phyloP scores from a whole-genome alignment of 2,797 vertebrate genomes.

The Xerus rutilus region DNA sequence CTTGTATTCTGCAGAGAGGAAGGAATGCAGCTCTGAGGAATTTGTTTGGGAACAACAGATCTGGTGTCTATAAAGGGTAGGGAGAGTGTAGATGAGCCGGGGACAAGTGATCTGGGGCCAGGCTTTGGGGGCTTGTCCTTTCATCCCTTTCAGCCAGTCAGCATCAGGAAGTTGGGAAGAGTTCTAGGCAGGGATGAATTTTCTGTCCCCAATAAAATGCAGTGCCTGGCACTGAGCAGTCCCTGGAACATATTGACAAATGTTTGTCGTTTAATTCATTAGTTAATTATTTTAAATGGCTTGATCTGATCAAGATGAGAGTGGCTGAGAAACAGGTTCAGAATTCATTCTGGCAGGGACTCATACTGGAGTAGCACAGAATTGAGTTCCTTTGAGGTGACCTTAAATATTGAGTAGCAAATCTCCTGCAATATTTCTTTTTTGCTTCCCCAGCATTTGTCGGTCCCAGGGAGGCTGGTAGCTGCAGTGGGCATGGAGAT shows the following conservation, averaged over 20 bases:
- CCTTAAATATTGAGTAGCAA: neutral
- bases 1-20: neutral
- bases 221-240: neutral
- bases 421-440: neutral
- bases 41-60: neutral
- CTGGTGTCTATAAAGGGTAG: neutral
- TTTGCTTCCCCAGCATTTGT: neutral
- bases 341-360: neutral
- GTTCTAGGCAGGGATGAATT: neutral
- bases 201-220: neutral
- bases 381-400: neutral
- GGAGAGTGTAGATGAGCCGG: neutral
- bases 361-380: neutral
- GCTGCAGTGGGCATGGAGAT: neutral
- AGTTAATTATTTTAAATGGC: neutral
- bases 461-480: neutral
- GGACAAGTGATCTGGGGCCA: neutral
- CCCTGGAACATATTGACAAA: neutral
- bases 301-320: neutral
- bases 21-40: neutral
- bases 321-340: neutral
- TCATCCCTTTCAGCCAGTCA: neutral
- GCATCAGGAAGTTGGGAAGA: neutral
- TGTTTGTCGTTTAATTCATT: neutral
- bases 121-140: neutral